phyloP scores from a whole-genome alignment of 2,888 invertebrate genomes.

The Oscheius myriophilus region DNA sequence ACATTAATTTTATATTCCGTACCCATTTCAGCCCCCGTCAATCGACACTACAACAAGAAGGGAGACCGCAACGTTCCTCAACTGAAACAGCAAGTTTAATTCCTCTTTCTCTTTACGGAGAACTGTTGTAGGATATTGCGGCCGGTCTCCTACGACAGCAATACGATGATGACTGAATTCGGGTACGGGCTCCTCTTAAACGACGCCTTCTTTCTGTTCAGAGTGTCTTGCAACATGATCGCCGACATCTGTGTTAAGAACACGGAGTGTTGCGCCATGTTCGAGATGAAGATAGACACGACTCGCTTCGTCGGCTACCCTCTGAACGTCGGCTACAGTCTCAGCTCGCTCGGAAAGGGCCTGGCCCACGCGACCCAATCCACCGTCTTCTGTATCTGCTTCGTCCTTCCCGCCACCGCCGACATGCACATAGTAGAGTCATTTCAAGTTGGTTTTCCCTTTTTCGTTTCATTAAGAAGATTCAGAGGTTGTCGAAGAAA shows the following conservation, averaged over 20 bases:
- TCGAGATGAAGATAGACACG: conserved; percentile 62
- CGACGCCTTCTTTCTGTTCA: conserved; percentile 21
- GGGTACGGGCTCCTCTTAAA: background rate
- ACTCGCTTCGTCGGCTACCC: conserved; percentile 62
- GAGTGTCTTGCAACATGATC: conserved; percentile 56
- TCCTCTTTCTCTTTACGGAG: background rate
- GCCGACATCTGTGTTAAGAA: conserved; percentile 56
- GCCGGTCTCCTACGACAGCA: background rate
- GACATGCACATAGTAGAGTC: conserved; percentile 55
- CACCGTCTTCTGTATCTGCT: conserved; percentile 46
- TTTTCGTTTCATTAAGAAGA: conserved; percentile 1
- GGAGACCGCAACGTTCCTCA: background rate
- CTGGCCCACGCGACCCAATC: no score
- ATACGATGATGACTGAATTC: conserved; percentile 10
- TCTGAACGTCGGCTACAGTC: background rate
- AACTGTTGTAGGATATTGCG: background rate
- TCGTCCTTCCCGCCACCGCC: conserved; percentile 53
- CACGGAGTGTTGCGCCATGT: conserved; percentile 45
- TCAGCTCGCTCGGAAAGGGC: no score
- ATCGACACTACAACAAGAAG: background rate
- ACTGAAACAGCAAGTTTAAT: background rate
- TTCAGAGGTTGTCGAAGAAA: conserved; percentile 29
- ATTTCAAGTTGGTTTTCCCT: conserved; percentile 36
- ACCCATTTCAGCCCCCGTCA: background rate
- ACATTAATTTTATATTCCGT: no score